phyloP scores from a whole-genome alignment of 1,140 invertebrate genomes.

The Eufriesea mexicana region DNA sequence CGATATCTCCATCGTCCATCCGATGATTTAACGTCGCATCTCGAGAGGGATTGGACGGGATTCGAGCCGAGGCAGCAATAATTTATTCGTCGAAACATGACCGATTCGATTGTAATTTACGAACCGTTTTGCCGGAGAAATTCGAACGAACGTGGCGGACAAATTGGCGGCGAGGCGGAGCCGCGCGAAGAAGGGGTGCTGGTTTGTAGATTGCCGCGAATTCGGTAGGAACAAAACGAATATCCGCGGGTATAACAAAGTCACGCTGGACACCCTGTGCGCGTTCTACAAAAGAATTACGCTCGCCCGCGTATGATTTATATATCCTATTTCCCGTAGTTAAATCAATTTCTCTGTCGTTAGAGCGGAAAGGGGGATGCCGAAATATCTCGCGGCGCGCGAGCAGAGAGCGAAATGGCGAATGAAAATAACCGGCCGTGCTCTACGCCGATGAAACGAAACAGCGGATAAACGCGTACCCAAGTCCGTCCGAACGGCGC shows the following conservation, averaged over 20 bases:
- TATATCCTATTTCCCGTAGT: constrained; percentile 39
- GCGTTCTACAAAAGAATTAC: constrained; percentile 20
- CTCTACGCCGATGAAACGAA: background rate
- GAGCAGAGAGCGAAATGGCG: background rate
- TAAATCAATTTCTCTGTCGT: constrained; percentile 44
- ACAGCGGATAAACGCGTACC: constrained; percentile 32
- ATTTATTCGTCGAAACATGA: background rate
- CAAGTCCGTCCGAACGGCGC: constrained; percentile 16
- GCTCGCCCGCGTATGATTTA: constrained; percentile 26
- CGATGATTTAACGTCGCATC: background rate
- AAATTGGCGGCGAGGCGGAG: background rate
- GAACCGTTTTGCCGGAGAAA: background rate
- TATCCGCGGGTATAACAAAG: background rate
- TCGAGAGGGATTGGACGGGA: background rate
- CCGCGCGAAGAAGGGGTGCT: background rate
- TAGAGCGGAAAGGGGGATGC: constrained; percentile 15
- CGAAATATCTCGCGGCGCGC: constrained; percentile 14
- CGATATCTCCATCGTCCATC: no score
- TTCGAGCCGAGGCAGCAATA: background rate
- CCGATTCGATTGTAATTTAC: background rate
- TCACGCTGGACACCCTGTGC: background rate
- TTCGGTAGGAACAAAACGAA: background rate
- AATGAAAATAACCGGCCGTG: constrained; percentile 14
- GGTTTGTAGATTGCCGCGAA: background rate
- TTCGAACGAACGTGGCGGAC: background rate